Evolutionary conservation across 2,888 invertebrate species (phyloP), one percentile per base, ranked within the genome.

Genomic region (Belgica antarctica): DNA sequence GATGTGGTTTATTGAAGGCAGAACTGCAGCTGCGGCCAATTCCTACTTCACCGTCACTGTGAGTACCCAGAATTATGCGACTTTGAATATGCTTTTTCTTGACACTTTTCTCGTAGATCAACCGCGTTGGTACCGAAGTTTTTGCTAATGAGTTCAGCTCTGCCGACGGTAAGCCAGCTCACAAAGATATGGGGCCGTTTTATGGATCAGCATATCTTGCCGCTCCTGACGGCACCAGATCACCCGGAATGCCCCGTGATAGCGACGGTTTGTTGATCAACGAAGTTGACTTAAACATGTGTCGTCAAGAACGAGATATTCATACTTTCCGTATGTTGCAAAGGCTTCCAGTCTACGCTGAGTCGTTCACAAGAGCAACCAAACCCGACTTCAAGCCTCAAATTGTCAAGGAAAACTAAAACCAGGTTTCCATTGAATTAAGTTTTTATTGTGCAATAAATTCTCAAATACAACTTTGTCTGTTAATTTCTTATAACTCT

Each of bases 281-380:
- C 1, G 92, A 97, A 80, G 75, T 97, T 74, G 97, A 99, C 81
- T 83, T 99, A 72, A 99, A 99, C 81, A 81, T 96, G 70, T 96
- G 95, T 77, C 85, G 96, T 41, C 98, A 99, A 83, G 84, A 91
- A 0, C 93, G 89, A 78, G 98, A 99, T 77, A 84, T 86, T 73
- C 98, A 96, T 96, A 90, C 93, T 71, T 96, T 97, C 78, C 86
- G 89, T 78, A 95, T 96, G 95, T 98, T 97, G 0, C 91, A 92
- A 76, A 84, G 98, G 61, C 80, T 98, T 72, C 92, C 94, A 34
- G 79, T 95, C 79, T 99, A 98, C 79, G 93, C 91, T 0, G 84
- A 89, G 71, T 84, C 87, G 65, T 80, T 97, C 2, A 81, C 84
- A n/a, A 86, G 86, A 74, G 94, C 89, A 0, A 78, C 86, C 10